A percentile compares a stretch with the other conserved stretches of the same genome.
Conservation (phyloP, 2,888 invertebrate species). For the Limnephilus auricula region DNA sequence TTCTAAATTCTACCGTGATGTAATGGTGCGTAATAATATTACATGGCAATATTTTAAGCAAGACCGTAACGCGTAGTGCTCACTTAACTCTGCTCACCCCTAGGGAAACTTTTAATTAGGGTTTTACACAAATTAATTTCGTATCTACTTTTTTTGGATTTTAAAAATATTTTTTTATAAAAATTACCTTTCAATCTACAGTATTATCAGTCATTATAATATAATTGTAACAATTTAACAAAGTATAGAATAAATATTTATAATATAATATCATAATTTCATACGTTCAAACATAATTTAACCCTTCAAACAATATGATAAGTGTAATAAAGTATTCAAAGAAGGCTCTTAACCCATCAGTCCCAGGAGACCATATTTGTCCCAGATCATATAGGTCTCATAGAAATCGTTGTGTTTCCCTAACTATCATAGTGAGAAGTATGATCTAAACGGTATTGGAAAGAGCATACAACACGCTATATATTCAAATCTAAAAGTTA, state of each 20-base stretch:
- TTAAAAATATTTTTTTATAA: not conserved
- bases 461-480: too few species aligned
- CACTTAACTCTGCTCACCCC: not conserved
- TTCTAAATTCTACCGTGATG: not conserved
- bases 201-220: not conserved
- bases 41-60: slow-evolving; percentile 2
- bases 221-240: not conserved
- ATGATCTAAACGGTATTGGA: too few species aligned
- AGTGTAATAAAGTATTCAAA: not conserved
- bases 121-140: not conserved
- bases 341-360: not conserved
- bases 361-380: too few species aligned
- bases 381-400: too few species aligned
- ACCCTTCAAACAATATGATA: not conserved
- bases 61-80: not conserved
- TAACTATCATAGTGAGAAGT: too few species aligned
- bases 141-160: not conserved
- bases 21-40: not conserved
- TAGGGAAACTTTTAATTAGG: not conserved
- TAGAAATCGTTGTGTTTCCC: too few species aligned
- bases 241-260: not conserved
- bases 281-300: not conserved
- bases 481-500: too few species aligned
- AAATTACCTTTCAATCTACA: not conserved
- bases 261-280: not conserved